Base-by-base conservation (phyloP, 1,140 invertebrate genomes). In the Harpegnathos saltator region DNA sequence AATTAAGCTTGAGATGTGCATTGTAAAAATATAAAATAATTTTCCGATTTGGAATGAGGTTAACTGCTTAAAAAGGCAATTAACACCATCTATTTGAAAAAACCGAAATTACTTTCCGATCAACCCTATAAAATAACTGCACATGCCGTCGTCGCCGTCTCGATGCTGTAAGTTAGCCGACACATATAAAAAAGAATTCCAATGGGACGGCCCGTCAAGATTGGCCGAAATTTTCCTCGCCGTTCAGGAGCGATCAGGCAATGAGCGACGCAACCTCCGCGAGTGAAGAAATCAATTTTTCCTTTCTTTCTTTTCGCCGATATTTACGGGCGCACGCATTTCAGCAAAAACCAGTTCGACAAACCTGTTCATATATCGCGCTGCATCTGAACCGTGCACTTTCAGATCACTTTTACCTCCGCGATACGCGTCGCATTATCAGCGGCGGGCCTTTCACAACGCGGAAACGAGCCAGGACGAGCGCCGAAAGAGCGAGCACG, bases 381-480 rank as follows among this genome's bases (percentile, higher is more conserved):
- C 65, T n/a, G 65, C 56, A 44, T 38, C 44, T 84, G 80, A 87
- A 87, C 84, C 52, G 74, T 33, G 2, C 29, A 73, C 61, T 84
- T 84, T 4, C 19, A 58, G 54, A 78, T 86, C 83, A 87, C 86
- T 85, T 85, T 89, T 89, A 89, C 82, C 88, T 89, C 85, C 83
- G 85, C 85, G 65, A 89, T 83, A n/a, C 66, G 71, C 61, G 71
- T n/a, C 62, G 69, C 62, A 73, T 84, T 87, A 65, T 56, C 38
- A 83, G 54, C 29, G 54, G 14, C 65, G 11, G 29, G 38, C 74
- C 63, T 81, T 81, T 81, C 77, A 74, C 69, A 3, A 38, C n/a
- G 48, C 69, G 52, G n/a, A n/a, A 44, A 29, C 52, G 17, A 71
- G 14, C n/a, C n/a, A n/a, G n/a, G n/a, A 33, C 33, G 44, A 78